Evolutionary conservation across 2,888 invertebrate species (phyloP), one percentile per base, ranked within the genome.

Genomic region (Acrobasis repandana): DNA sequence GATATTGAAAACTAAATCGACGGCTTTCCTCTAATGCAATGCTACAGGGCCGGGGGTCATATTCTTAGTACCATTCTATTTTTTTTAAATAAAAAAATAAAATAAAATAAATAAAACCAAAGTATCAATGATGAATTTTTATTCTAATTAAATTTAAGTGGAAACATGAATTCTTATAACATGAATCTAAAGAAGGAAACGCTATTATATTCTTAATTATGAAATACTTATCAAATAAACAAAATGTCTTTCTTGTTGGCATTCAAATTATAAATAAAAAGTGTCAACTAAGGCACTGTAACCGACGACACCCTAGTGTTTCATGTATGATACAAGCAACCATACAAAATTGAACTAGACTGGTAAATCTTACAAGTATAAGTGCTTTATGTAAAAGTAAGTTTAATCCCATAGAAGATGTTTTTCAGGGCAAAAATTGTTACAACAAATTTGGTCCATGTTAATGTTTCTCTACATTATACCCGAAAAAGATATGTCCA

Each of bases 141-240:
- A 91, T 88, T 92, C 91, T 92, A 92, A 88, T 91, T 90, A 90
- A 83, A 82, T 88, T 85, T 90, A 90, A 85, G 88, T 92, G 92
- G 91, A 92, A 92, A 92, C 90, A 91, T 92, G 90, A 90, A 90
- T 87, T 84, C 88, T 90, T 88, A 90, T 89, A 90, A 90, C 91
- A 91, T 88, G 92, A 86, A 87, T 90, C 92, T 92, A 92, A 88
- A 90, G 91, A 91, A 92, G 91, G 84, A 89, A 91, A 91, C 88
- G 76, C 90, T 92, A 91, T 83, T 82, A 86, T 90, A 90, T 79
- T 83, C 90, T 90, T 92, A 92, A 85, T 85, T 89, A 91, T 79
- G 87, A 86, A 88, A 89, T 90, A 88, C 86, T 88, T 90, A 90
- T 85, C 82, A 88, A 90, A 86, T 81, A 83, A 90, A 87, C 86